Evolutionary conservation across 2,113 vertebrate species (phyloP).

Genomic region (Sminthopsis crassicaudata): DNA sequence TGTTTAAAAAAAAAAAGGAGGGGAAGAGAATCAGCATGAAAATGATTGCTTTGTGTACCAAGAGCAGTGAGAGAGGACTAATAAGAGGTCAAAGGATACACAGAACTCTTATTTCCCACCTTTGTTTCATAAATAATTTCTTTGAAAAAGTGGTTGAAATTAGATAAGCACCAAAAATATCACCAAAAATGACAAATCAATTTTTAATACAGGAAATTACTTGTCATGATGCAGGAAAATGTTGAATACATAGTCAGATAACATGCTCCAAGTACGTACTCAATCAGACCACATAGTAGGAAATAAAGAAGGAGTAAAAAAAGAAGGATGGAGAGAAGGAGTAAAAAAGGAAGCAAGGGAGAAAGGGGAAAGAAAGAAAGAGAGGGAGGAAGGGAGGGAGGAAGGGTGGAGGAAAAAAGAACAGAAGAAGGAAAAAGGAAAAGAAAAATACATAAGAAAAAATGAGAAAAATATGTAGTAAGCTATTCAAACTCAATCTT

Average conservation of each 20-base stretch:
- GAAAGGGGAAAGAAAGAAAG: too few species aligned
- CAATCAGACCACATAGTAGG: not conserved
- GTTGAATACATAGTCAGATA: not conserved
- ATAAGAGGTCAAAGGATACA: not conserved
- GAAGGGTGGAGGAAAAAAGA: not conserved
- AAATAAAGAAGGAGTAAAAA: not conserved
- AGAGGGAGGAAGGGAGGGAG: too few species aligned
- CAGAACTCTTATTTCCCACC: not conserved
- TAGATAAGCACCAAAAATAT: not conserved
- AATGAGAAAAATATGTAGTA: not conserved
- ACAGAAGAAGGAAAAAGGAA: not conserved
- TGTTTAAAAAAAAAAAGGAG: not conserved
- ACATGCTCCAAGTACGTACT: not conserved
- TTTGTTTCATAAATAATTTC: not conserved
- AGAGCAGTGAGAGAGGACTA: not conserved
- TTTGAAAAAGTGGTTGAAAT: not conserved
- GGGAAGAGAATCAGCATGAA: not conserved
- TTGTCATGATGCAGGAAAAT: not conserved
- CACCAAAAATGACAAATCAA: not conserved
- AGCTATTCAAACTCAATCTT: slow-evolving; percentile 47
- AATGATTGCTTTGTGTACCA: not conserved
- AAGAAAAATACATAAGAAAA: not conserved
- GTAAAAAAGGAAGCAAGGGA: too few species aligned
- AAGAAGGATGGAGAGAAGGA: too few species aligned
- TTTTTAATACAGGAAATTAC: not conserved